These are phyloP conservation scores for Characodon lateralis DNA, from an alignment of 2,797 vertebrate genomes.

Conservation along the genomic window DNA sequence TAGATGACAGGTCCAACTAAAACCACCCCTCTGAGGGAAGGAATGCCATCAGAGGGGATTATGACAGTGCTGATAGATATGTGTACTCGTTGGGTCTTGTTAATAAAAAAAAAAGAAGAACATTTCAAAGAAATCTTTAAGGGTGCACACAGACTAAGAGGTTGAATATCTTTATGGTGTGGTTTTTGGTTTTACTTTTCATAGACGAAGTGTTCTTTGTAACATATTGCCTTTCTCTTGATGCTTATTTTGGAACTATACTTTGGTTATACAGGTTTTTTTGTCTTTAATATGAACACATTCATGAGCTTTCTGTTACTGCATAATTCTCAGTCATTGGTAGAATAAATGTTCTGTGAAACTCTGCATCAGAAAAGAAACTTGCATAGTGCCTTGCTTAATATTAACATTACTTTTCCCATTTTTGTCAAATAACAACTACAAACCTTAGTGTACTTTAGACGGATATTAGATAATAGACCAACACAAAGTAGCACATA, in stretches of 20 bases:
- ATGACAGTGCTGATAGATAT: constrained; percentile 24
- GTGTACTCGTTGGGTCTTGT: constrained; percentile 12
- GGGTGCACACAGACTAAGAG: not conserved
- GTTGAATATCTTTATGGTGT: not conserved
- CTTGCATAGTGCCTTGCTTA: not conserved
- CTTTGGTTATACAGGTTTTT: not conserved
- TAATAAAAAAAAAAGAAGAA: constrained; percentile 10
- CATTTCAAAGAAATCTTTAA: constrained; percentile 10
- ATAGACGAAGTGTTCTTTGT: constrained; percentile 1
- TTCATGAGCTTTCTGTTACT: constrained; percentile 1
- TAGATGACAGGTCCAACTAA: constrained; percentile 52
- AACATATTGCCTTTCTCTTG: not conserved
- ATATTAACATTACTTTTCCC: not conserved
- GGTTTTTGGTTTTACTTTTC: not conserved
- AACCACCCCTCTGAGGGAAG: constrained; percentile 39
- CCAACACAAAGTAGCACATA: not conserved
- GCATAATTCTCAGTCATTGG: constrained; percentile 10
- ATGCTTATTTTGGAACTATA: constrained; percentile 11
- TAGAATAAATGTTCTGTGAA: not conserved
- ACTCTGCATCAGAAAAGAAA: not conserved
- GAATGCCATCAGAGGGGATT: constrained; percentile 38
- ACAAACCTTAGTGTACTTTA: not conserved
- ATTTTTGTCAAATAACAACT: not conserved
- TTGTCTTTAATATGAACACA: constrained; percentile 7
- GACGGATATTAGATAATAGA: not conserved